phyloP scores from a whole-genome alignment of 2,113 vertebrate species.

The Poeciliopsis turrubarensis region DNA sequence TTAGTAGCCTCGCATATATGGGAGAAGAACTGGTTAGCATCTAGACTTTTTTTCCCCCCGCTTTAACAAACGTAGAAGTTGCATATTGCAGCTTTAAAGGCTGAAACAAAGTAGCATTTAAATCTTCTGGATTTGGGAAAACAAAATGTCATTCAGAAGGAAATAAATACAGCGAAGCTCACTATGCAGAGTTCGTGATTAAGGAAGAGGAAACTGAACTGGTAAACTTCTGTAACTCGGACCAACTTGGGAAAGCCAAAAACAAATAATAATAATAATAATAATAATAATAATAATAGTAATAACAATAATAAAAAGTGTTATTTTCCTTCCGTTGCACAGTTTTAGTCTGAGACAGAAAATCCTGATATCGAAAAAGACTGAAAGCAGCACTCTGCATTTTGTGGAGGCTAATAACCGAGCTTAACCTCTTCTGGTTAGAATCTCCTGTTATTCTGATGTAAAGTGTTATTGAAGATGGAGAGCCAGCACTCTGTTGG shows the following conservation, averaged over 20 bases:
- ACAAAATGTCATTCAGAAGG: background rate
- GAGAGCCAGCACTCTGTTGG: conserved; percentile 20
- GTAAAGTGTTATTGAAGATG: conserved; percentile 39
- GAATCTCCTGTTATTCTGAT: conserved; percentile 39
- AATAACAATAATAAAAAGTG: background rate
- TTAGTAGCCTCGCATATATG: too few species aligned
- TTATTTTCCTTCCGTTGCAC: background rate
- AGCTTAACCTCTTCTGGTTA: conserved; percentile 16
- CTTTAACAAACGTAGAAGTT: too few species aligned
- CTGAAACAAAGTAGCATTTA: background rate
- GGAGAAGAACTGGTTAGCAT: too few species aligned
- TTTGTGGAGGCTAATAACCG: conserved; percentile 26
- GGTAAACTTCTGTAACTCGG: background rate
- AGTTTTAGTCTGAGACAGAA: background rate
- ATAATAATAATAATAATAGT: too few species aligned
- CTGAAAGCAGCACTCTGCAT: conserved; percentile 8
- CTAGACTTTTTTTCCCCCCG: too few species aligned
- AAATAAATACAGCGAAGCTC: background rate
- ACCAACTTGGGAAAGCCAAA: background rate
- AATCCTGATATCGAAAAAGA: background rate
- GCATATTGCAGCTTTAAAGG: too few species aligned
- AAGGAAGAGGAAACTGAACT: too few species aligned
- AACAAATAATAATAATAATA: background rate
- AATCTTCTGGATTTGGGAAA: background rate
- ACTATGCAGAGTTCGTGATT: background rate